A percentile compares a stretch with the other conserved stretches of the same genome.
Conservation (phyloP, 2,888 invertebrate species). For the Holacanthella duospinosa region DNA sequence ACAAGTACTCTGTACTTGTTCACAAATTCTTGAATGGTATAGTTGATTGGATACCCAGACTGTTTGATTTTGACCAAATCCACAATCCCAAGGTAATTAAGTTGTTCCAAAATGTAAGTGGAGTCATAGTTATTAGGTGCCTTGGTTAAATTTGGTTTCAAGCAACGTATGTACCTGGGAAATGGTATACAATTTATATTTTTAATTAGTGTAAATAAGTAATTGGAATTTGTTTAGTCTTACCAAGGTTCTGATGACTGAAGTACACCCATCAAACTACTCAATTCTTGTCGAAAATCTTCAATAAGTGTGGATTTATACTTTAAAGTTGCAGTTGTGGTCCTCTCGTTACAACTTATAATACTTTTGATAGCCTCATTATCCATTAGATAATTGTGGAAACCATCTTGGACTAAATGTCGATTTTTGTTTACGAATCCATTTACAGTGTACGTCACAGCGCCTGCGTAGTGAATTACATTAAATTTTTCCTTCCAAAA, state of each 20-base stretch:
- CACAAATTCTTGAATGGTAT: slow-evolving; percentile 64
- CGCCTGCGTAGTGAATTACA: slow-evolving; percentile 77
- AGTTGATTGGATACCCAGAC: slow-evolving; percentile 80
- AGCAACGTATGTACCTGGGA: slow-evolving; percentile 73
- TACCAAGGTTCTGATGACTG: slow-evolving; percentile 79
- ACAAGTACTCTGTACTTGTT: slow-evolving; percentile 63
- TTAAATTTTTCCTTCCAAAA: slow-evolving; percentile 87
- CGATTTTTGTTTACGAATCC: slow-evolving; percentile 87
- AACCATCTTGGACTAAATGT: slow-evolving; percentile 84
- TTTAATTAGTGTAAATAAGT: not conserved
- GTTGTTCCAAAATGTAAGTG: slow-evolving; percentile 70
- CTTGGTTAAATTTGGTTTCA: slow-evolving; percentile 81
- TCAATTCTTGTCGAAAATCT: slow-evolving; percentile 75
- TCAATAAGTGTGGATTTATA: slow-evolving; percentile 82
- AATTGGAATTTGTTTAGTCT: not conserved
- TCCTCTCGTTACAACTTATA: not conserved
- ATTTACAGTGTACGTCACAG: slow-evolving; percentile 67
- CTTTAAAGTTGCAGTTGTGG: slow-evolving; percentile 49
- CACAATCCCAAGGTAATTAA: slow-evolving; percentile 82
- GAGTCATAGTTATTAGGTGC: slow-evolving; percentile 67
- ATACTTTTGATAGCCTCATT: not conserved
- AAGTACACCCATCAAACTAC: slow-evolving; percentile 76
- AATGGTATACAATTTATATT: not conserved
- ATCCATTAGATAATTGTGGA: slow-evolving; percentile 71
- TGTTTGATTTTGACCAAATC: slow-evolving; percentile 83